phyloP scores from a whole-genome alignment of 2,797 vertebrate genomes.

The Orientallactaga sibirica region DNA sequence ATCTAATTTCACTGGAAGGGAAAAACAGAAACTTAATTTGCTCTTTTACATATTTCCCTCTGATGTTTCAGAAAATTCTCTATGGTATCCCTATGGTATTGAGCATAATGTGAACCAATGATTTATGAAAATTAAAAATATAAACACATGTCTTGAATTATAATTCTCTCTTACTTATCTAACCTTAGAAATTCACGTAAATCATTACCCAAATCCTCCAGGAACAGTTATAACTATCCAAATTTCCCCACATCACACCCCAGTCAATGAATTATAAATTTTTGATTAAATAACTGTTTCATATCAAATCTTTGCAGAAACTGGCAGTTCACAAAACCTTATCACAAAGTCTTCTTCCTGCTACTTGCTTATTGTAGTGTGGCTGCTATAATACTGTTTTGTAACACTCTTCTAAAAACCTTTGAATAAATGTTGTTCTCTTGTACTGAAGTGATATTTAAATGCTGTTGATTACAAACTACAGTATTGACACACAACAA shows the following conservation, averaged over 20 bases:
- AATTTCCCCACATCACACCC: background rate
- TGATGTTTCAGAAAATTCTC: background rate
- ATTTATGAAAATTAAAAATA: slow-evolving; percentile 12
- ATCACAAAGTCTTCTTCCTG: background rate
- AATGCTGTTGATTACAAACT: background rate
- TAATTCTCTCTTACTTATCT: slow-evolving; percentile 2
- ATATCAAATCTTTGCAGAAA: background rate
- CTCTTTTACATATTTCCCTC: background rate
- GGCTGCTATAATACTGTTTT: background rate
- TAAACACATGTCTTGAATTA: background rate
- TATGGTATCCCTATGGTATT: background rate
- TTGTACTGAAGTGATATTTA: background rate
- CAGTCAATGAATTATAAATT: background rate
- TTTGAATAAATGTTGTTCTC: background rate
- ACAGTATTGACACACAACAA: background rate
- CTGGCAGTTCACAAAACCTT: background rate
- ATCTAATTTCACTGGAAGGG: background rate
- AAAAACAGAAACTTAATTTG: background rate
- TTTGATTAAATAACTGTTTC: background rate
- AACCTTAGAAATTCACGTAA: background rate
- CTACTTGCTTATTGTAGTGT: background rate
- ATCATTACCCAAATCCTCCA: background rate
- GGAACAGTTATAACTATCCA: background rate
- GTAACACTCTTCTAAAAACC: background rate
- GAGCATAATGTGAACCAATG: background rate